Evolutionary conservation across 2,113 vertebrate species (phyloP).

Genomic region (Lathamus discolor): DNA sequence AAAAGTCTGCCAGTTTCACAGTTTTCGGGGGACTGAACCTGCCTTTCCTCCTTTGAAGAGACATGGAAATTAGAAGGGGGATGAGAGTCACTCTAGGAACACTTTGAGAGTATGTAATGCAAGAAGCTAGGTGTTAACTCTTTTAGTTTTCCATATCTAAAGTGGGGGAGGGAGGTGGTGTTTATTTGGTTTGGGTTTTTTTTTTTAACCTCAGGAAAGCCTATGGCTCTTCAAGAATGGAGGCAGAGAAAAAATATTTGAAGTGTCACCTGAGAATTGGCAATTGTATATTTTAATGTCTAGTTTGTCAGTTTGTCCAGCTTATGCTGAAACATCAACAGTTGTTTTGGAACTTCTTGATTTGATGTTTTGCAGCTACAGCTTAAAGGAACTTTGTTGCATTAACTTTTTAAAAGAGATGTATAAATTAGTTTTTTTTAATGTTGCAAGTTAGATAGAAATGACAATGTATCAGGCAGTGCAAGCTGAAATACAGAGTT

Average conservation of each 20-base stretch:
- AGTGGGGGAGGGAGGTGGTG: accelerated
- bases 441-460: not conserved
- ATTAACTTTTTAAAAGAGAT: not conserved
- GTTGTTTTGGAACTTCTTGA: not conserved
- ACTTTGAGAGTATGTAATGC: not conserved
- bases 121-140: not conserved
- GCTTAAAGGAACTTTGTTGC: not conserved
- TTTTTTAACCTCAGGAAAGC: not conserved
- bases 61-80: not conserved
- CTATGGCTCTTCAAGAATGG: not conserved
- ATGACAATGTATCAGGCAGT: not conserved
- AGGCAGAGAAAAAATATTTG: not conserved
- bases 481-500: not conserved
- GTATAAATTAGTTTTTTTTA: not conserved
- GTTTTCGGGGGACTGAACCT: not conserved
- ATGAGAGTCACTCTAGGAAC: not conserved
- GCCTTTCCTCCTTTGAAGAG: not conserved
- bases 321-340: not conserved
- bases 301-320: not conserved
- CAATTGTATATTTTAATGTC: not conserved
- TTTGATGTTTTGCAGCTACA: not conserved
- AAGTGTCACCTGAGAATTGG: not conserved
- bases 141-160: not conserved
- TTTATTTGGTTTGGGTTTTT: not conserved
- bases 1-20: not conserved